phyloP scores from a whole-genome alignment of 1,140 invertebrate genomes.

The Leptonema lineaticorne region DNA sequence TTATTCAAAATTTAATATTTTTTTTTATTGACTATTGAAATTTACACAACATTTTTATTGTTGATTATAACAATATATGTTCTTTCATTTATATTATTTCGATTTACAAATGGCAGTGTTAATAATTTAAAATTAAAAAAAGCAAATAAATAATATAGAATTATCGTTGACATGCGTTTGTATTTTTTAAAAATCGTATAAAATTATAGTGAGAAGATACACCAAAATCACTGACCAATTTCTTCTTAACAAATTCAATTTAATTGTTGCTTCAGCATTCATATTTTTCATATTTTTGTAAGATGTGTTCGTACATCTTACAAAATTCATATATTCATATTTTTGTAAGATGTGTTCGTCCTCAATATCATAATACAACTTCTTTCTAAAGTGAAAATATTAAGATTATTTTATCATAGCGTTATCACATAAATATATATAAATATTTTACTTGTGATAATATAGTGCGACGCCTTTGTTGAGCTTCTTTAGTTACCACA shows the following conservation, averaged over 20 bases:
- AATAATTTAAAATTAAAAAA: no score
- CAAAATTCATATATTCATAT: slow-evolving; percentile 70
- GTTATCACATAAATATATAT: not conserved
- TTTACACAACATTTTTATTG: no score
- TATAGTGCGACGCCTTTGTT: slow-evolving; percentile 73
- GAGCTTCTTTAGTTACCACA: slow-evolving; percentile 82
- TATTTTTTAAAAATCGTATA: slow-evolving; percentile 75
- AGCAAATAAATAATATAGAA: no score
- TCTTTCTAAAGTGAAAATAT: slow-evolving; percentile 71
- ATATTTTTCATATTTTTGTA: no score
- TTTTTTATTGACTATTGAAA: no score
- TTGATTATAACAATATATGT: no score
- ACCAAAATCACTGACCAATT: slow-evolving; percentile 73
- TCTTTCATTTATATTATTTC: no score
- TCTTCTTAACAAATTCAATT: slow-evolving; percentile 69
- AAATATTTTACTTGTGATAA: slow-evolving; percentile 58
- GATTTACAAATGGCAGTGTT: no score
- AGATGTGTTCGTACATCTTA: no score
- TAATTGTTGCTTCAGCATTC: slow-evolving; percentile 72
- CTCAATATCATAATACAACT: slow-evolving; percentile 67
- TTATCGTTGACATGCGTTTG: slow-evolving; percentile 72
- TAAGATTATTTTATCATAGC: no score
- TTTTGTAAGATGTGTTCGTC: slow-evolving; percentile 64
- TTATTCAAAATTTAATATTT: no score
- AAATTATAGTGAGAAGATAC: slow-evolving; percentile 71